phyloP scores from a whole-genome alignment of 2,797 vertebrate species.

The Gobio occitaniae region DNA sequence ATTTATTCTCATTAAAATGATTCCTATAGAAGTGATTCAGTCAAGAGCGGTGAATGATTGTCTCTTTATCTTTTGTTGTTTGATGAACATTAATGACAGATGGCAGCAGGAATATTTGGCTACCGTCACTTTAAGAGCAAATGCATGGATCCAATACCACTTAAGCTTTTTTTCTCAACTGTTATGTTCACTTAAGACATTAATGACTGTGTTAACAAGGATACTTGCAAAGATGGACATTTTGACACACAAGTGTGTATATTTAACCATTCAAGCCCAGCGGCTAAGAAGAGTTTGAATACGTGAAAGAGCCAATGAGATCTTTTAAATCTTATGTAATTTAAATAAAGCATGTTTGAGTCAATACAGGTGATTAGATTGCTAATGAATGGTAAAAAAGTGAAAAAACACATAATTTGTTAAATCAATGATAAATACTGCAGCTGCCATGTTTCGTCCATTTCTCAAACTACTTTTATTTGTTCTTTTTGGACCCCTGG shows the following conservation, averaged over 20 bases:
- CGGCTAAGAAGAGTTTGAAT: accelerated
- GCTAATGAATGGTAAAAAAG: neutral
- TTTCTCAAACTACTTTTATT: neutral
- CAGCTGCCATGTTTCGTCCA: no score
- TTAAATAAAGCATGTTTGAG: neutral
- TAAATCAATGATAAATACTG: neutral
- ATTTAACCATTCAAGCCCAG: neutral
- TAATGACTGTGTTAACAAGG: neutral
- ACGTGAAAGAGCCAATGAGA: neutral
- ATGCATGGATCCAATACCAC: neutral
- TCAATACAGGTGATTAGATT: neutral
- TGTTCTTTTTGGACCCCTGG: neutral
- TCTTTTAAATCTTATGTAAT: neutral
- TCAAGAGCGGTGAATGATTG: neutral
- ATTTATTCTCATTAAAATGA: neutral
- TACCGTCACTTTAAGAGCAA: neutral
- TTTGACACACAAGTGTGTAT: neutral
- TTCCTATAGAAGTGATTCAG: neutral
- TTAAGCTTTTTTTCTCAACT: no score
- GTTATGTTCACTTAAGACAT: neutral
- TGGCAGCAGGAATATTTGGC: neutral
- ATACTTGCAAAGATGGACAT: neutral
- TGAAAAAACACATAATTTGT: neutral
- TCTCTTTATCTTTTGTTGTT: neutral
- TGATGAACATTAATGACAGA: no score